phyloP scores from a whole-genome alignment of 2,113 vertebrate species.

The Donacobius atricapilla region DNA sequence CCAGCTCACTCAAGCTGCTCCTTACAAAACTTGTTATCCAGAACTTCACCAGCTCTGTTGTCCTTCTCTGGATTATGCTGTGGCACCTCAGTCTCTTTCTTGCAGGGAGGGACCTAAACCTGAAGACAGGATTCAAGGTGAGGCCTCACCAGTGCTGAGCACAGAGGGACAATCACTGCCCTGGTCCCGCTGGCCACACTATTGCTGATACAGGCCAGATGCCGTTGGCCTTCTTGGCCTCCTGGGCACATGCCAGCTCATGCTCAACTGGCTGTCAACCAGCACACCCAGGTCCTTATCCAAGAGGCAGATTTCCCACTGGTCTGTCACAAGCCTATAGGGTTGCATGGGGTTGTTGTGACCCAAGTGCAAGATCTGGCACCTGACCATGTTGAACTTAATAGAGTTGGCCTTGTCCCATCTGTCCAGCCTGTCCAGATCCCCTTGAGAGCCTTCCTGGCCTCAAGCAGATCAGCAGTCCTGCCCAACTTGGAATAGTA shows the following conservation, averaged over 20 bases:
- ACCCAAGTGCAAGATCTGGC: not conserved
- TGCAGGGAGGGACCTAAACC: not conserved
- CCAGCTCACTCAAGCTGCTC: not conserved
- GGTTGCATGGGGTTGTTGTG: not conserved
- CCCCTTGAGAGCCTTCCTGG: not conserved
- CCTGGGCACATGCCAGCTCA: not conserved
- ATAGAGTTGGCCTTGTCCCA: not conserved
- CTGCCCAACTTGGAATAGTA: not conserved
- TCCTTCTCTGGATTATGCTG: not conserved
- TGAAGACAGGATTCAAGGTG: fast-evolving
- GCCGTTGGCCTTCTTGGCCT: not conserved
- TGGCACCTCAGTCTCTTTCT: not conserved
- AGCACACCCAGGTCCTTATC: not conserved
- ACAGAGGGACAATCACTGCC: not conserved
- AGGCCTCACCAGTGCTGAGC: fast-evolving
- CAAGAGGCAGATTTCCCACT: not conserved
- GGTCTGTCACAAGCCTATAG: not conserved
- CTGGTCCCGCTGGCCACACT: not conserved
- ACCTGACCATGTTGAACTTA: not conserved
- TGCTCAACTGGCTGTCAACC: not conserved
- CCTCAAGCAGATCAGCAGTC: not conserved
- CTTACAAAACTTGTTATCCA: not conserved
- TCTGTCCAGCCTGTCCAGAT: not conserved
- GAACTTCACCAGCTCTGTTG: not conserved
- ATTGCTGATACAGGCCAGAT: not conserved